Percentiles rank a stretch among this genome's conserved stretches.
These are phyloP conservation scores for Lamprologus callipterus DNA, from an alignment of 2,113 vertebrate species.

Conservation along the genomic window DNA sequence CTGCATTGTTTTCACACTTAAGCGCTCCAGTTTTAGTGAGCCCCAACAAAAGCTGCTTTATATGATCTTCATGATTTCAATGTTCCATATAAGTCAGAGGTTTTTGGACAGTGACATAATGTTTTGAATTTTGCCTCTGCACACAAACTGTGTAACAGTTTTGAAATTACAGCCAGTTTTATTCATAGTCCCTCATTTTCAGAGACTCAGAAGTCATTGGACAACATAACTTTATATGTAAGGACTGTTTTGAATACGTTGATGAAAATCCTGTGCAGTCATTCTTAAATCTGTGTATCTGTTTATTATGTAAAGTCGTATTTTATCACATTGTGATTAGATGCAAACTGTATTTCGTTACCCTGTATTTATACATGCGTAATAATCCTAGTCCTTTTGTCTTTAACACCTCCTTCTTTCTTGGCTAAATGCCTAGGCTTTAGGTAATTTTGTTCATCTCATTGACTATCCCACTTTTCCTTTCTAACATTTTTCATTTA, in stretches of 20 bases:
- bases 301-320: neutral
- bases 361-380: neutral
- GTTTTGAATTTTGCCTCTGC: neutral
- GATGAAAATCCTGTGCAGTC: neutral
- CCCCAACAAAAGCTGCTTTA: neutral
- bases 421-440: neutral
- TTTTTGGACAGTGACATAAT: neutral
- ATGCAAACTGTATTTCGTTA: neutral
- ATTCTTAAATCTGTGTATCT: neutral
- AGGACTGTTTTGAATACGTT: neutral
- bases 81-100: neutral
- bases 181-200: neutral
- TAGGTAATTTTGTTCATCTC: neutral
- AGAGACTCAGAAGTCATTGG: neutral
- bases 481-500: neutral
- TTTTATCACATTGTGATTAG: neutral
- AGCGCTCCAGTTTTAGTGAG: neutral
- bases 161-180: neutral
- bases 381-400: neutral
- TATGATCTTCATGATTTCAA: neutral
- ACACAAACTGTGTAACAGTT: neutral
- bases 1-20: neutral
- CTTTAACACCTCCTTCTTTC: neutral
- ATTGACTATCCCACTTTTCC: neutral
- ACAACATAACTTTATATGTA: neutral